Conservation (phyloP, 2,113 vertebrate species). For the Aspidoscelis tigris region DNA sequence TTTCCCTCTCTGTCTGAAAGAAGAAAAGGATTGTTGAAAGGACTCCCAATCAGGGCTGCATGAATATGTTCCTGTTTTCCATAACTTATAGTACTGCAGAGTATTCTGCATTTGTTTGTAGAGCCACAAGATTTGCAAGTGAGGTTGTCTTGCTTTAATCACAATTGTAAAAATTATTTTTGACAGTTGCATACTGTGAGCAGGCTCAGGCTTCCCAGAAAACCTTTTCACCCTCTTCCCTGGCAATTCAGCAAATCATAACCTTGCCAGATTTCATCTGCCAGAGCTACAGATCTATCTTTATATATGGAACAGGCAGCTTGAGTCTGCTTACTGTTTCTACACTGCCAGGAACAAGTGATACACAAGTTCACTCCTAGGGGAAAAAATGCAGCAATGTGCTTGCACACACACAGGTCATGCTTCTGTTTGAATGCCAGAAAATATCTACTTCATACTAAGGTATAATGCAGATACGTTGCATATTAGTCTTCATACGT, state of each 20-base stretch:
- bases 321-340: slow-evolving; percentile 9
- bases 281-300: slow-evolving; percentile 11
- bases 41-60: background rate
- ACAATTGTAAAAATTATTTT: background rate
- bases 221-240: slow-evolving; percentile 3
- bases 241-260: background rate
- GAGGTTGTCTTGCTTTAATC: slow-evolving; percentile 3
- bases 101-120: background rate
- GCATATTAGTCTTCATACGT: no score
- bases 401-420: background rate
- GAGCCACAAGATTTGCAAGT: fast-evolving
- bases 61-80: background rate
- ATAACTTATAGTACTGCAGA: background rate
- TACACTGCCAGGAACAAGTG: slow-evolving; percentile 11
- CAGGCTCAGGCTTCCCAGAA: background rate
- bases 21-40: background rate
- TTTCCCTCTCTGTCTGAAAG: background rate
- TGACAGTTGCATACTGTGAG: background rate
- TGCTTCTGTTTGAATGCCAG: background rate
- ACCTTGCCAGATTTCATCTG: slow-evolving; percentile 10
- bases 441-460: no score
- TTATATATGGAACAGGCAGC: slow-evolving; percentile 24
- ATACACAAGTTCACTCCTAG: background rate
- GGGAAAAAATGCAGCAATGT: background rate
- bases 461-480: no score